phyloP scores from a whole-genome alignment of 2,113 vertebrate genomes.

The Thymallus thymallus region DNA sequence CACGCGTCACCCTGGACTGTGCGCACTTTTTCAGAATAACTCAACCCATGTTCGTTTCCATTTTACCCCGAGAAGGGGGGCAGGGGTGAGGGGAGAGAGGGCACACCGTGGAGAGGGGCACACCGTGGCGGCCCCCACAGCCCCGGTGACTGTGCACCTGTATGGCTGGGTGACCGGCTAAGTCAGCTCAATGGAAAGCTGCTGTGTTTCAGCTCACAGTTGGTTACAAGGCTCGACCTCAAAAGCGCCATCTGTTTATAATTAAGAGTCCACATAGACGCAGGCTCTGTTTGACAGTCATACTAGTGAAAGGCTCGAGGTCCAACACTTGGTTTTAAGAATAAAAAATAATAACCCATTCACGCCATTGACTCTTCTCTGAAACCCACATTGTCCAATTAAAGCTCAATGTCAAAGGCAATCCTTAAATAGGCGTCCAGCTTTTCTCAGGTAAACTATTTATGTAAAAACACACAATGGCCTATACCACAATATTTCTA shows the following conservation, averaged over 20 bases:
- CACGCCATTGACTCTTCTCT: slow-evolving; percentile 43
- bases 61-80: slow-evolving; percentile 12
- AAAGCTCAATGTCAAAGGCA: slow-evolving; percentile 26
- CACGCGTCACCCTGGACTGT: background rate
- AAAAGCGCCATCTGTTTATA: slow-evolving; percentile 75
- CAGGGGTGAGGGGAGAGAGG: slow-evolving; percentile 16
- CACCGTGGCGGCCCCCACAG: slow-evolving; percentile 18
- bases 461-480: background rate
- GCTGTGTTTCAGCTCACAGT: slow-evolving; percentile 61
- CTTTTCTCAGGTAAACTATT: background rate
- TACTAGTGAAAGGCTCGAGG: slow-evolving; percentile 66
- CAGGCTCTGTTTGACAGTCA: slow-evolving; percentile 68
- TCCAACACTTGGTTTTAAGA: slow-evolving; percentile 65
- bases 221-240: slow-evolving; percentile 50
- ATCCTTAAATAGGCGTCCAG: slow-evolving; percentile 7
- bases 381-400: slow-evolving; percentile 44
- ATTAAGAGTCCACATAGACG: slow-evolving; percentile 67
- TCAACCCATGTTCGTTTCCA: slow-evolving; percentile 2
- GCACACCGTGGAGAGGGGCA: background rate
- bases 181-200: slow-evolving; percentile 65
- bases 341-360: slow-evolving; percentile 44
- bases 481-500: background rate
- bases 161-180: slow-evolving; percentile 55
- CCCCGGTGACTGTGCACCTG: slow-evolving; percentile 74
- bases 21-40: slow-evolving; percentile 11